phyloP scores from a whole-genome alignment of 1,140 invertebrate species.

The Nasonia vitripennis region DNA sequence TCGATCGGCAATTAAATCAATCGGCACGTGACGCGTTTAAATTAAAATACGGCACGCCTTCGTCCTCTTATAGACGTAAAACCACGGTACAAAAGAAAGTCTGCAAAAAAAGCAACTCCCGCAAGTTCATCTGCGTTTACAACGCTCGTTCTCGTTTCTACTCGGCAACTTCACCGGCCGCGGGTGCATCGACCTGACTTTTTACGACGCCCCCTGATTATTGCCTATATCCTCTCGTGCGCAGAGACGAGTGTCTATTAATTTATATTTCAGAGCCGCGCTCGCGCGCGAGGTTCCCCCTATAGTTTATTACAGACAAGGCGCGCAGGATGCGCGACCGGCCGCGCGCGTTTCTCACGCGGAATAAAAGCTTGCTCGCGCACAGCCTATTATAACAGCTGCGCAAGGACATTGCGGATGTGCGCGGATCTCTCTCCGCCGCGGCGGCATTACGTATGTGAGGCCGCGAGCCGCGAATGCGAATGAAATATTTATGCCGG shows the following conservation, averaged over 20 bases:
- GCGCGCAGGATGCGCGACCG: conserved; percentile 57
- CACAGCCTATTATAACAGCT: conserved; percentile 50
- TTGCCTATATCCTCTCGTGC: conserved; percentile 47
- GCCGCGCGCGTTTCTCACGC: conserved; percentile 59
- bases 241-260: conserved; percentile 56
- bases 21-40: too few relatives aligned
- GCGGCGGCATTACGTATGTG: conserved; percentile 60
- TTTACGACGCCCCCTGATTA: conserved; percentile 6
- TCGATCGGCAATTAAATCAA: too few relatives aligned
- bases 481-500: conserved; percentile 65
- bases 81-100: not conserved
- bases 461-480: conserved; percentile 54
- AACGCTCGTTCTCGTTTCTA: not conserved
- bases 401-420: conserved; percentile 58
- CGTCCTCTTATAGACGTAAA: too few relatives aligned
- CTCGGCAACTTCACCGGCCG: not conserved
- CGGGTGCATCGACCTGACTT: conserved; percentile 39
- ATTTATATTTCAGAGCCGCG: conserved; percentile 61
- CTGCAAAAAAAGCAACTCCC: not conserved
- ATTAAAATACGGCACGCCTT: too few relatives aligned
- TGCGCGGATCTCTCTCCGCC: conserved; percentile 52
- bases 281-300: conserved; percentile 7
- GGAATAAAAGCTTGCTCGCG: conserved; percentile 56
- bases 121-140: not conserved
- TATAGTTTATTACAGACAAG: conserved; percentile 51